Conservation (phyloP, 2,888 invertebrate genomes). For the Aphelenchoides bicaudatus region DNA sequence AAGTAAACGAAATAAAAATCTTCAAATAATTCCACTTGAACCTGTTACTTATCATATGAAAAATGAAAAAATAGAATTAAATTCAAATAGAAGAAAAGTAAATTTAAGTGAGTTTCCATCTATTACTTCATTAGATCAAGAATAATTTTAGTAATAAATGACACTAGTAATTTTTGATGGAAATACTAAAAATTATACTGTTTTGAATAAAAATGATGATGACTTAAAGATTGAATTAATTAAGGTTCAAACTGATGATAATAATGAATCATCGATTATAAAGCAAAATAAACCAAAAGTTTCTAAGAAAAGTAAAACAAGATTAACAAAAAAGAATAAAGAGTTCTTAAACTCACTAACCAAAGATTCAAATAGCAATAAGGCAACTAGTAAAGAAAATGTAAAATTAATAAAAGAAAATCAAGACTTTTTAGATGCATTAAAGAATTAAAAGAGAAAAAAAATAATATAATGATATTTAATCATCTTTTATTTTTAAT, state of each 20-base stretch:
- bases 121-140: slow-evolving; percentile 15
- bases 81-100: too few relatives aligned
- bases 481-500: slow-evolving; percentile 9
- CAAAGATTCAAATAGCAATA: background rate
- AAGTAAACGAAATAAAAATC: too few relatives aligned
- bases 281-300: slow-evolving; percentile 23
- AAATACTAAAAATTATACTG: slow-evolving; percentile 20
- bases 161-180: slow-evolving; percentile 24
- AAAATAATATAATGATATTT: background rate
- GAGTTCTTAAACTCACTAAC: slow-evolving; percentile 7
- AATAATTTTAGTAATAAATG: slow-evolving; percentile 13
- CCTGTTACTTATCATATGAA: too few relatives aligned
- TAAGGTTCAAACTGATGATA: slow-evolving; percentile 18
- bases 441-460: background rate
- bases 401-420: slow-evolving; percentile 5
- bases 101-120: too few relatives aligned
- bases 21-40: too few relatives aligned
- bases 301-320: slow-evolving; percentile 3
- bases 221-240: slow-evolving; percentile 22
- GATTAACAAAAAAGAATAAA: slow-evolving; percentile 2
- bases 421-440: slow-evolving; percentile 14
- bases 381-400: background rate
- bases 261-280: slow-evolving; percentile 18
- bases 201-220: slow-evolving; percentile 22
- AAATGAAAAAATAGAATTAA: too few relatives aligned